Evolutionary conservation across 2,113 vertebrate species (phyloP).

Genomic region (Saguinus midas): DNA sequence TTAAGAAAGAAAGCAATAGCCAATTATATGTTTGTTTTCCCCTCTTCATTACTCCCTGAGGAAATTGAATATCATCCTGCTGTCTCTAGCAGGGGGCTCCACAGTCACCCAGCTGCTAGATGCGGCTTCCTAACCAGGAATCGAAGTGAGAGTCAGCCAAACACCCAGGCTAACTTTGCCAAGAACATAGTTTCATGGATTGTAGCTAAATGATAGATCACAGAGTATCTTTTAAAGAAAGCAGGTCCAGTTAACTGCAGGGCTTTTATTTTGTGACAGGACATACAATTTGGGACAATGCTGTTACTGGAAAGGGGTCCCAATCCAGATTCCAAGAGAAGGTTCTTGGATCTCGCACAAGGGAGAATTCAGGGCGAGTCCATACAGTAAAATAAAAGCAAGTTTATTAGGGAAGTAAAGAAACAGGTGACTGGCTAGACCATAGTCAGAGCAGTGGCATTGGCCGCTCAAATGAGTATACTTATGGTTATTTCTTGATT

Average conservation of each 20-base stretch:
- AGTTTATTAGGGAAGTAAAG: no score
- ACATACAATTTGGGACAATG: background rate
- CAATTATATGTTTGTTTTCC: conserved; percentile 69
- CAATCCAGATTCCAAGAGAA: no score
- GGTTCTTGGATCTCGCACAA: no score
- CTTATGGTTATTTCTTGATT: no score
- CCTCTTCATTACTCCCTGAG: background rate
- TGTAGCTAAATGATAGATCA: background rate
- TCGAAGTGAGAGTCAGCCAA: background rate
- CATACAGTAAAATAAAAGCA: no score
- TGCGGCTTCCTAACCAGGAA: background rate
- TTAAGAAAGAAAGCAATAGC: conserved; percentile 68
- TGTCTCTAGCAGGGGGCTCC: background rate
- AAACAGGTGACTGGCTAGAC: no score
- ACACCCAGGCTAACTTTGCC: background rate
- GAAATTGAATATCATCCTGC: background rate
- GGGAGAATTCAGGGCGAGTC: no score
- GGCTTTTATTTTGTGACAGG: background rate
- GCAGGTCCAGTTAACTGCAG: background rate
- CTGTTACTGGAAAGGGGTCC: no score
- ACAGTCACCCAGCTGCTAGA: background rate
- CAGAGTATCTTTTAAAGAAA: background rate
- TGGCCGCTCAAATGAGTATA: no score
- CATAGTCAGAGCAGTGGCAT: no score
- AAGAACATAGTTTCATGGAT: background rate